These are phyloP conservation scores for Caenorhabditis angaria DNA, from an alignment of 2,888 invertebrate species.

Conservation along the genomic window DNA sequence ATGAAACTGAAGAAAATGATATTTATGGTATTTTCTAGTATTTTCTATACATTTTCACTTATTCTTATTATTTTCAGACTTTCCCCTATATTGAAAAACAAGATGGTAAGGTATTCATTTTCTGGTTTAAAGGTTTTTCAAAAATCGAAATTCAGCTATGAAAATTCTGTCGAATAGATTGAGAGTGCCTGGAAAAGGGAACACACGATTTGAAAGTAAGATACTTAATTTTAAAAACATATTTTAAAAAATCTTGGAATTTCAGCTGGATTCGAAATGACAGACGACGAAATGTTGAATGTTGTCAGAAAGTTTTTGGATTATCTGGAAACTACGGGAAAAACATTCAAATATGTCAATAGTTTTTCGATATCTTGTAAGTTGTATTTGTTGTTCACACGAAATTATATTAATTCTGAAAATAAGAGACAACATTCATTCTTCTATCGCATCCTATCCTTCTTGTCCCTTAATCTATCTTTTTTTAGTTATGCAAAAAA, in stretches of 20 bases:
- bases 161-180: neutral
- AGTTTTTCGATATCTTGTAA: neutral
- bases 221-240: too few species aligned
- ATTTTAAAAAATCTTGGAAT: too few species aligned
- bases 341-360: neutral
- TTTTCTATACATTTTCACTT: neutral
- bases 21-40: neutral
- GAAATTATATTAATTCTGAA: too few species aligned
- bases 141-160: neutral
- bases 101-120: neutral
- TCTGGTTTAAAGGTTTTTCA: too few species aligned
- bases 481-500: slow-evolving; percentile 1
- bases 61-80: neutral
- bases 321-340: neutral
- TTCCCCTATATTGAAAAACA: neutral
- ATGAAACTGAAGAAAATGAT: neutral
- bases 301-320: neutral
- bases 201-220: neutral
- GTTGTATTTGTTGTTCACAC: too few species aligned
- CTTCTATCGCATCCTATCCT: too few species aligned
- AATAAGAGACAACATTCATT: too few species aligned
- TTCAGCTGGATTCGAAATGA: neutral
- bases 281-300: neutral
- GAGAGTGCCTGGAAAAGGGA: neutral
- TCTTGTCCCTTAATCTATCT: too few species aligned